Base-by-base conservation (phyloP, 2,797 vertebrate species). In the Danio aesculapii region DNA sequence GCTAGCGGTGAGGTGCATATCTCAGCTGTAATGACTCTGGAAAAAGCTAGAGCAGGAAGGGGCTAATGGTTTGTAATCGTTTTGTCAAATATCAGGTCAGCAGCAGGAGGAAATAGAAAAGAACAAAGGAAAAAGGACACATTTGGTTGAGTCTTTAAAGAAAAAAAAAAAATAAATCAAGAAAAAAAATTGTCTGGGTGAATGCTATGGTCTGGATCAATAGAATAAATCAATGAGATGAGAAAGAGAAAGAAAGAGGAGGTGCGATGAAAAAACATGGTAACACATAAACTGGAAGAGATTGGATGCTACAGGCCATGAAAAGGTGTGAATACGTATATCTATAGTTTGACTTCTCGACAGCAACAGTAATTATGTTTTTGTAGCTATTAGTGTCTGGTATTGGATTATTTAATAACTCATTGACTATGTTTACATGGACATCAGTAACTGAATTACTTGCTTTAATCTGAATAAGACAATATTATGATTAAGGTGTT, bases 21-120 rank as follows among this genome's bases (percentile, higher is more conserved):
- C 10, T 81, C 69, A 61, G 30, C 49, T 21, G 82, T 46, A 30
- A 63, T 16, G 61, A 50, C 8, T 6, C 67, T 69, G 85, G 81
- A 46, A 39, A 57, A 69, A 19, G 80, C 57, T 79, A 41, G 73
- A 84, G 70, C 6, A 84, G 69, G 70, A 85, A 74, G 69, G 52
- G 50, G 81, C 81, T 84, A 79, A 87, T 81, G 47, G 75, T 44
- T 59, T 19, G 52, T 83, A 86, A 85, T 82, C 85, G 81, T 86
- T 89, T 87, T 8, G 17, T 77, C 81, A 85, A 82, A 89, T n/a
- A 84, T 71, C 21, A 11, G 85, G 83, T 85, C 70, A 81, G 84
- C 88, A 39, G 58, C 55, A 80, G 55, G 47, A 82, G 70, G 77
- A 57, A 76, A 61, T 41, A 55, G 52, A 1, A 67, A 69, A 74